Base-by-base conservation (phyloP, 2,113 vertebrate species). In the Oryzias curvinotus region DNA sequence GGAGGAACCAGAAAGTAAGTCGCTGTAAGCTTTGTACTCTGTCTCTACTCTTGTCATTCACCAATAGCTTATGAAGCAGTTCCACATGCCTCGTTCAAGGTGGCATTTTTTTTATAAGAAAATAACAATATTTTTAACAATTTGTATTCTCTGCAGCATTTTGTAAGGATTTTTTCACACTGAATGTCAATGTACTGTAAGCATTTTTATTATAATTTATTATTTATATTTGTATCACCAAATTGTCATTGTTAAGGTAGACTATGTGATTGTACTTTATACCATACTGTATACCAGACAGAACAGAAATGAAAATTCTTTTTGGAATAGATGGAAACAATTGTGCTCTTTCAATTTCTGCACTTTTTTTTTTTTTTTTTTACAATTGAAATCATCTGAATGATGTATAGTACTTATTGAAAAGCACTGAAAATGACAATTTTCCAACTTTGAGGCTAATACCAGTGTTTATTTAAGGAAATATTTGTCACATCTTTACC, bases 61-160 rank as follows among this genome's bases (percentile, higher is more conserved):
- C 67, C 44, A 59, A 78, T 67, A 72, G 87, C 75, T 81, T 79
- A 87, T 90, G 92, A 93, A 92, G 94, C 77, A 84, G 93, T 92
- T 93, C 92, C 89, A 88, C 65, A 95, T 93, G 95, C 95, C 94
- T 96, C 92, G 90, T 96, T 97, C 86, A 93, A 96, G 90, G 93
- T 92, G 93, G 93, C 94, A 61, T 91, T 94, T 96, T 96, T 89
- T 84, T 28, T 85, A 62, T 83, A 64, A 75, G 48, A 41, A 85
- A 84, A 84, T 90, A 72, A 73, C 7, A 61, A 73, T 94, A 95
- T 96, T 96, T 95, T 93, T 93, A 93, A 95, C 92, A 88, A 5
- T 64, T 64, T 64, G 51, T 46, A 52, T 52, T 44, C 87, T 96
- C 95, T 92, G 85, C 89, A 94, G 90, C 91, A 93, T 95, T 94